Evolutionary conservation across 2,888 invertebrate species (phyloP).

Genomic region (Urechis unicinctus): DNA sequence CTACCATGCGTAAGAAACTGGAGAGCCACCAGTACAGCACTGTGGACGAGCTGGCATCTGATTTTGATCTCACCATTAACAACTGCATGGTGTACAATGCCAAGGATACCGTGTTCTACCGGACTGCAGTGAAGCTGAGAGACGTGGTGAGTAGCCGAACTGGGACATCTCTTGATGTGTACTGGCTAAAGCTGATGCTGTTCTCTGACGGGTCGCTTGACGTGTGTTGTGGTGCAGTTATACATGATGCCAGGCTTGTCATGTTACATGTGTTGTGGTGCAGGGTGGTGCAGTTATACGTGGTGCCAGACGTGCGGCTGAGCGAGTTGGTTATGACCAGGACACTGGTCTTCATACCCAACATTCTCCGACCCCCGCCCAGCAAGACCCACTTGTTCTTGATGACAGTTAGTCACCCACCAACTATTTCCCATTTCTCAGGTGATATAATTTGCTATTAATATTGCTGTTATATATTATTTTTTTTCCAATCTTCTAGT

Average conservation of each 20-base stretch:
- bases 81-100: slow-evolving; percentile 94
- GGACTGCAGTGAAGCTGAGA: slow-evolving; percentile 80
- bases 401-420: slow-evolving; percentile 40
- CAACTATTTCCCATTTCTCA: background rate
- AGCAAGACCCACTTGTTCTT: slow-evolving; percentile 49
- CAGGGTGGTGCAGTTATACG: slow-evolving; percentile 73
- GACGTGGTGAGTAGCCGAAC: slow-evolving; percentile 63
- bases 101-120: slow-evolving; percentile 89
- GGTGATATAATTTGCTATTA: background rate
- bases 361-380: slow-evolving; percentile 23
- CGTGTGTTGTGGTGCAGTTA: too few species aligned
- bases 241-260: too few species aligned
- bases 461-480: background rate
- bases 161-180: too few species aligned
- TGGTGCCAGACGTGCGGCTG: slow-evolving; percentile 69
- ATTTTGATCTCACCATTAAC: slow-evolving; percentile 91
- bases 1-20: slow-evolving; percentile 69
- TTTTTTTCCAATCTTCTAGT: slow-evolving; percentile 29
- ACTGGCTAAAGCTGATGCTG: too few species aligned
- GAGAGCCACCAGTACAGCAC: slow-evolving; percentile 49
- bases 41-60: slow-evolving; percentile 74
- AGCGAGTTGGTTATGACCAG: slow-evolving; percentile 58
- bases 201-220: too few species aligned
- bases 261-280: background rate
- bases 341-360: slow-evolving; percentile 48